Percentiles rank a stretch among this genome's conserved stretches.
These are phyloP conservation scores for Baryphthengus martii DNA, from an alignment of 2,113 vertebrate species.

Conservation along the genomic window DNA sequence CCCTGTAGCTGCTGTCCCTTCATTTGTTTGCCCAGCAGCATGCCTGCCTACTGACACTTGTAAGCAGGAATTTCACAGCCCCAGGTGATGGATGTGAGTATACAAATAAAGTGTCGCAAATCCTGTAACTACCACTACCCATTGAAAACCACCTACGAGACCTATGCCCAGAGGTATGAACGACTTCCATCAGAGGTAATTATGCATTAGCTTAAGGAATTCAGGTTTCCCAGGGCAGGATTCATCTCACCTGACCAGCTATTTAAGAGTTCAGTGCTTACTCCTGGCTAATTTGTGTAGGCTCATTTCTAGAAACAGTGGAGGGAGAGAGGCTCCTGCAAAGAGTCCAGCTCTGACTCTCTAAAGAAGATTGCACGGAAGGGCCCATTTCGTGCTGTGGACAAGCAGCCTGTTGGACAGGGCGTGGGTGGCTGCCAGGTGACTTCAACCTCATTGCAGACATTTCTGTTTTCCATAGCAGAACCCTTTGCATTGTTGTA, in stretches of 20 bases:
- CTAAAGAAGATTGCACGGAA: background rate
- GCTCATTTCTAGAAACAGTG: background rate
- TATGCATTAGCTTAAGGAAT: background rate
- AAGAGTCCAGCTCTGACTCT: background rate
- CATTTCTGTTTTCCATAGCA: background rate
- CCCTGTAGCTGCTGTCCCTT: background rate
- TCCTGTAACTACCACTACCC: background rate
- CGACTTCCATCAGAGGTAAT: background rate
- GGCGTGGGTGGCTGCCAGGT: background rate
- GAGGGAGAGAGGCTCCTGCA: background rate
- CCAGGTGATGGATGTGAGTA: background rate
- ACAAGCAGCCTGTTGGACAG: background rate
- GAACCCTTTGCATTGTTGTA: background rate
- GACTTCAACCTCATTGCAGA: background rate
- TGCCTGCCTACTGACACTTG: background rate
- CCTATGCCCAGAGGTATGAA: background rate
- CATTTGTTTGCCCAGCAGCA: background rate
- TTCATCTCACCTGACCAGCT: background rate
- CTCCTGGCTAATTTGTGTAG: background rate
- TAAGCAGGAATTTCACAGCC: background rate
- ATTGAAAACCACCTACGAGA: background rate
- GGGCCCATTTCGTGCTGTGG: background rate
- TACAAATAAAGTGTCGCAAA: background rate
- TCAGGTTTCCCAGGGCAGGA: background rate
- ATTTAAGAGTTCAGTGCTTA: background rate